Percentiles rank a stretch among this genome's conserved stretches.
Conservation (phyloP, 2,797 vertebrate species). For the Pampus argenteus region DNA sequence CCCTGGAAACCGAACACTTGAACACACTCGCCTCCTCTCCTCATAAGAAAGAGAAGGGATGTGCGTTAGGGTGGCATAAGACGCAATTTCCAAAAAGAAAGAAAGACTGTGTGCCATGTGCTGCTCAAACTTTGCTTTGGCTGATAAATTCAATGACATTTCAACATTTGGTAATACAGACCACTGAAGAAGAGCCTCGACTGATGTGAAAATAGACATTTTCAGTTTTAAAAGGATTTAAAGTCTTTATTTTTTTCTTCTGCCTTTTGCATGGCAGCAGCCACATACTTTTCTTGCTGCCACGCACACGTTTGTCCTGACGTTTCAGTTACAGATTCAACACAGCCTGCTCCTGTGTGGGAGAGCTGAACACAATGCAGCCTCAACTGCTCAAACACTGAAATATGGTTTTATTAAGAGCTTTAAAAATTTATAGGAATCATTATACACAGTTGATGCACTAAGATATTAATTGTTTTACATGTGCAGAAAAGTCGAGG, state of each 20-base stretch:
- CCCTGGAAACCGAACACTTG: slow-evolving; percentile 92
- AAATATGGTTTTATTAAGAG: background rate
- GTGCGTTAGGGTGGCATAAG: background rate
- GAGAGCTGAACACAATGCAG: slow-evolving; percentile 22
- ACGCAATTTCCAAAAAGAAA: background rate
- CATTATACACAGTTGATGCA: background rate
- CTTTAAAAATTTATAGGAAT: background rate
- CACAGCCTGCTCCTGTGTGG: slow-evolving; percentile 22
- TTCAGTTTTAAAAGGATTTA: background rate
- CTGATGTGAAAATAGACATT: background rate
- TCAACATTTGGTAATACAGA: background rate
- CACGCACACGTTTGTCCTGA: slow-evolving; percentile 6
- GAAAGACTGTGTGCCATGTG: background rate
- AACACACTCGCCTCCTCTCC: slow-evolving; percentile 94
- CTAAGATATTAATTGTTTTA: background rate
- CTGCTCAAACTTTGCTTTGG: background rate
- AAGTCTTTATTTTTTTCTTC: background rate
- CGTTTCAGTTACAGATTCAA: slow-evolving; percentile 8
- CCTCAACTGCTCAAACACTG: background rate
- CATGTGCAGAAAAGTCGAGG: background rate
- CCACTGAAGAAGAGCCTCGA: background rate
- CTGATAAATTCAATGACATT: background rate
- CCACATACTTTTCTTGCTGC: background rate
- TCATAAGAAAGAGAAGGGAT: slow-evolving; percentile 61
- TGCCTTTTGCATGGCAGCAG: background rate